Conservation (phyloP, 2,113 vertebrate species). For the Otis tarda region DNA sequence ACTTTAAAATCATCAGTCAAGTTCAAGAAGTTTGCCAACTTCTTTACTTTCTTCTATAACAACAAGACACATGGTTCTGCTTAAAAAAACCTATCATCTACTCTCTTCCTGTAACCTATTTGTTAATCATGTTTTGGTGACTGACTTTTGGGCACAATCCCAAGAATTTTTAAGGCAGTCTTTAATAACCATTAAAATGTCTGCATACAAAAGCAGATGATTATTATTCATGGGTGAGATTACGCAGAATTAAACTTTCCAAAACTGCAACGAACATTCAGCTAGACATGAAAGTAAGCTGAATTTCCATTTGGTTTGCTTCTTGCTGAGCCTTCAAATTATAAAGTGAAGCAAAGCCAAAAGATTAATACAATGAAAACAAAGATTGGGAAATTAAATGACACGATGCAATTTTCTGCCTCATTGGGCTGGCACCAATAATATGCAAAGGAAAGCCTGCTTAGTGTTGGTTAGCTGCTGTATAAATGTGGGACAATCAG, state of each 20-base stretch:
- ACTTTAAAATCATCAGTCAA: background rate
- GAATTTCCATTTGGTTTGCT: conserved; percentile 86
- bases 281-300: conserved; percentile 79
- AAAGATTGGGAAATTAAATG: conserved; percentile 95
- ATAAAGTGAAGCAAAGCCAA: conserved; percentile 91
- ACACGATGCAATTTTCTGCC: conserved; percentile 96
- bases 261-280: conserved; percentile 74
- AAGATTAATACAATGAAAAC: conserved; percentile 96
- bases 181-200: conserved; percentile 77
- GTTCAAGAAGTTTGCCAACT: conserved; percentile 19
- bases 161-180: conserved; percentile 70
- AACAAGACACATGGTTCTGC: conserved; percentile 33
- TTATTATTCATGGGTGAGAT: conserved; percentile 83
- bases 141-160: conserved; percentile 75
- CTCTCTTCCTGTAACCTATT: conserved; percentile 71
- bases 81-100: conserved; percentile 51
- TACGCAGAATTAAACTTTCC: conserved; percentile 80
- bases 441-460: conserved; percentile 81
- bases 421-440: conserved; percentile 86
- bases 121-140: conserved; percentile 75
- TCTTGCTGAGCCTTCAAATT: conserved; percentile 94
- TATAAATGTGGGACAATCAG: conserved; percentile 77
- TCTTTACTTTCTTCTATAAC: conserved; percentile 15
- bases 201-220: conserved; percentile 74
- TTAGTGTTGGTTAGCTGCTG: conserved; percentile 77